Evolutionary conservation across 2,888 invertebrate genomes (phyloP), one percentile per base, ranked within the genome.

Genomic region (Syrphus vitripennis): DNA sequence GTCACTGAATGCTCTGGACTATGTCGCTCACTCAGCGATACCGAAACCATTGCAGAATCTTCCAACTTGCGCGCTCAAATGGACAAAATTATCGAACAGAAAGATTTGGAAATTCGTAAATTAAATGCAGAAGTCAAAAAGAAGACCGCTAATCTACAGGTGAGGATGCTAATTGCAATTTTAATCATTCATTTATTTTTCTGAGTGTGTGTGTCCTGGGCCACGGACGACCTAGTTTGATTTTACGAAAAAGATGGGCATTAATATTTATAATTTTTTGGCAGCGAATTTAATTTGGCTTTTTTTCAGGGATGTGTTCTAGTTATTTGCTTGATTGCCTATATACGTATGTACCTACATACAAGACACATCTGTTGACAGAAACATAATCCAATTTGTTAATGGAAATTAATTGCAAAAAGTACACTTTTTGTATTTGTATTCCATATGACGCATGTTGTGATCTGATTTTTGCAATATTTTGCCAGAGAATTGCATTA

Each of bases 41-140:
- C 89, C 0, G 92, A 91, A 45, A 83, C 87, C 55, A 48, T 87
- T 34, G 72, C 87, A 2, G 87, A 83, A 45, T 74, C 75, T 1
- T 31, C 65, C 16, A 61, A 69, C 71, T 31, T 87, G 19, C 80
- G 87, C 48, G 31, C 93, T 93, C 90, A 93, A 93, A 89, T 90
- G 93, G 88, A 93, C 91, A 92, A 90, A 42, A 69, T 90, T 9
- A 86, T 91, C 14, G 84, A 82, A 5, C 93, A 94, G 87, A 94
- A 94, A 90, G 93, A 94, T 88, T 92, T 93, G 86, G 93, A 93
- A 76, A 94, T 95, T 77, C 93, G 92, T 87, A 93, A 93, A 88
- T 91, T 94, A 76, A 94, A 94, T 90, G 75, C 88, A 3, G 92
- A 92, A 74, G 89, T 91, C 2, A 91, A 92, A 76, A 92, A 91